These are phyloP conservation scores for Hozukius guyotensis DNA, from an alignment of 2,797 vertebrate genomes.

Conservation along the genomic window DNA sequence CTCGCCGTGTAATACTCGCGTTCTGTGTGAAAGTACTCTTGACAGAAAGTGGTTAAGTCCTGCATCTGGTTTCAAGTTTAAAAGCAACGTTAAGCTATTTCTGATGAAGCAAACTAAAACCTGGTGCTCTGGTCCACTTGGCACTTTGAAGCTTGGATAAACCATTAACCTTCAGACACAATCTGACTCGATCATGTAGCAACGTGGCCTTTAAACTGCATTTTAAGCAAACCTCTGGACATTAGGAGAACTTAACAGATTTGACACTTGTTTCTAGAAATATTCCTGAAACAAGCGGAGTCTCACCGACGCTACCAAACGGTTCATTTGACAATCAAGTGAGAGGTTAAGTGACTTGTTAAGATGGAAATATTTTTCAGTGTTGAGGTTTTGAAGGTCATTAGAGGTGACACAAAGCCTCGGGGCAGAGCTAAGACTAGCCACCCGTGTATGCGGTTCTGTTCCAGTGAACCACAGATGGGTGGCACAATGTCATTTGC, in stretches of 20 bases:
- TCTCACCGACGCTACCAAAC: neutral
- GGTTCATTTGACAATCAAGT: neutral
- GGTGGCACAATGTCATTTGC: slow-evolving; percentile 78
- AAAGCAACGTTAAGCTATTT: slow-evolving; percentile 1
- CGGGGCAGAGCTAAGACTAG: slow-evolving; percentile 39
- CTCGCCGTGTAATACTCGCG: too few relatives aligned
- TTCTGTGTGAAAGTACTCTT: too few relatives aligned
- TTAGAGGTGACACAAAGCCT: slow-evolving; percentile 60
- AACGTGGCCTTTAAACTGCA: neutral
- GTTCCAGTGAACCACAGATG: slow-evolving; percentile 71
- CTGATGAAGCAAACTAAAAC: slow-evolving; percentile 34
- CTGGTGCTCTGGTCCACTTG: slow-evolving; percentile 12
- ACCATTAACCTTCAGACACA: slow-evolving; percentile 48
- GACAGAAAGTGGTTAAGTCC: neutral
- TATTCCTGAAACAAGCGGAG: neutral
- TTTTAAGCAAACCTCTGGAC: neutral
- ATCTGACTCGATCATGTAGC: neutral
- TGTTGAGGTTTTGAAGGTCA: slow-evolving; percentile 74
- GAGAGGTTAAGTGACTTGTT: neutral
- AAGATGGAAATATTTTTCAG: slow-evolving; percentile 27
- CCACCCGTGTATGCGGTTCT: slow-evolving; percentile 65
- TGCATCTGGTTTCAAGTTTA: slow-evolving; percentile 4
- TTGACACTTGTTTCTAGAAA: neutral
- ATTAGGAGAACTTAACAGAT: neutral
- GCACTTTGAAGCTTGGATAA: slow-evolving; percentile 55